phyloP scores from a whole-genome alignment of 2,888 invertebrate species.

The Sthenelais limicola region DNA sequence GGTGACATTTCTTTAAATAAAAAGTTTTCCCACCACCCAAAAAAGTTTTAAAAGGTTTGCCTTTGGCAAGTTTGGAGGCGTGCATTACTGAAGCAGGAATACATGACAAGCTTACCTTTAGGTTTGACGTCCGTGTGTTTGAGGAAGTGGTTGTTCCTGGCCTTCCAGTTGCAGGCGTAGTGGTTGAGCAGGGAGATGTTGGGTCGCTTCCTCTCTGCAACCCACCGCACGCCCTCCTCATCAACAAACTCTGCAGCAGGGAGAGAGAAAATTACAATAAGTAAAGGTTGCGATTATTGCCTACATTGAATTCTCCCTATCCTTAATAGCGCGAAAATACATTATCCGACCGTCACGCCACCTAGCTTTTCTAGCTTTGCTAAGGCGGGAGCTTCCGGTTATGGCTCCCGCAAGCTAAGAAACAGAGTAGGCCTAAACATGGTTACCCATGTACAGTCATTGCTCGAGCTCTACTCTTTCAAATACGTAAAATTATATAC shows the following conservation, averaged over 20 bases:
- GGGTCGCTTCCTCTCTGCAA: constrained; percentile 70
- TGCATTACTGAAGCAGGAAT: not conserved
- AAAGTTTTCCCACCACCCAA: not conserved
- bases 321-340: too few species aligned
- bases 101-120: constrained; percentile 72
- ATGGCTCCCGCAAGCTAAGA: too few species aligned
- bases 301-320: too few species aligned
- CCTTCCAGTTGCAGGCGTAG: constrained; percentile 81
- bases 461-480: too few species aligned
- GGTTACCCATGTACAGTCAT: too few species aligned
- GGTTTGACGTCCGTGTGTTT: constrained; percentile 88
- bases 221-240: constrained; percentile 72
- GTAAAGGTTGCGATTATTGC: too few species aligned
- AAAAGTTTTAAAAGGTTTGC: not conserved
- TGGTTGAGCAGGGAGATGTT: constrained; percentile 77
- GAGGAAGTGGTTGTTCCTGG: constrained; percentile 83
- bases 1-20: not conserved
- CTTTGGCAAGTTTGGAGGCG: not conserved
- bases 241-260: constrained; percentile 68
- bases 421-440: too few species aligned
- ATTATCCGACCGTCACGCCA: too few species aligned
- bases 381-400: too few species aligned
- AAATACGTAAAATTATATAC: too few species aligned
- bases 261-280: not conserved
- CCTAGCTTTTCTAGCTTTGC: too few species aligned